Conservation (phyloP, 2,797 vertebrate genomes). For the Hippopotamyrus pictus region DNA sequence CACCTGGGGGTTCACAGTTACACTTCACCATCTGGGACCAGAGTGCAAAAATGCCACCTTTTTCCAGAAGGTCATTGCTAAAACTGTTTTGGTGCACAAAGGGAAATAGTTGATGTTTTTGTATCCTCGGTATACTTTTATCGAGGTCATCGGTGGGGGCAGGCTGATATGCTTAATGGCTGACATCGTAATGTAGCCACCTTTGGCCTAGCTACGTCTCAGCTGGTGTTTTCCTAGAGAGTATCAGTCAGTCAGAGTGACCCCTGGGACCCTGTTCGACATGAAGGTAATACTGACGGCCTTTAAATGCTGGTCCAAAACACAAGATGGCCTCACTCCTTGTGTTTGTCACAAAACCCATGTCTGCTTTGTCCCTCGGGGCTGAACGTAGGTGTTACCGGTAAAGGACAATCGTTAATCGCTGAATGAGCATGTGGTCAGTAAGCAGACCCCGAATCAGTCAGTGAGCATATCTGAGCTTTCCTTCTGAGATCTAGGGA, state of each 20-base stretch:
- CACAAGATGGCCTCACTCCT: neutral
- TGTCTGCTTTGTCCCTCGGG: neutral
- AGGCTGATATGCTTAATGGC: neutral
- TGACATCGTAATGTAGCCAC: neutral
- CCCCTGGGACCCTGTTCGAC: neutral
- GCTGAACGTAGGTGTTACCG: neutral
- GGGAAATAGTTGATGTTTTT: neutral
- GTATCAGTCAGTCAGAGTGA: neutral
- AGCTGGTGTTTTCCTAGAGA: neutral
- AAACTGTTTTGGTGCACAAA: conserved; percentile 1
- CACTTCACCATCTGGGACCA: neutral
- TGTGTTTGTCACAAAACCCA: neutral
- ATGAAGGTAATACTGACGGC: neutral
- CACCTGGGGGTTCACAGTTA: conserved; percentile 6
- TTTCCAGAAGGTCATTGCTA: neutral
- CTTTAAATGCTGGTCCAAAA: neutral
- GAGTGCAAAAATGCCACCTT: conserved; percentile 9
- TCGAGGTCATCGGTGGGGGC: neutral
- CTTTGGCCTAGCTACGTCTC: neutral
- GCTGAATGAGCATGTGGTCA: neutral
- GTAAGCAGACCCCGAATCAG: neutral
- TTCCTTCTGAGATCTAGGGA: neutral
- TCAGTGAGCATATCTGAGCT: neutral
- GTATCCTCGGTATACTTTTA: neutral
- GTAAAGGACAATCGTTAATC: neutral